Evolutionary conservation across 2,888 invertebrate genomes (phyloP), one percentile per base, ranked within the genome.

Genomic region (Scelioninae gen. 2): DNA sequence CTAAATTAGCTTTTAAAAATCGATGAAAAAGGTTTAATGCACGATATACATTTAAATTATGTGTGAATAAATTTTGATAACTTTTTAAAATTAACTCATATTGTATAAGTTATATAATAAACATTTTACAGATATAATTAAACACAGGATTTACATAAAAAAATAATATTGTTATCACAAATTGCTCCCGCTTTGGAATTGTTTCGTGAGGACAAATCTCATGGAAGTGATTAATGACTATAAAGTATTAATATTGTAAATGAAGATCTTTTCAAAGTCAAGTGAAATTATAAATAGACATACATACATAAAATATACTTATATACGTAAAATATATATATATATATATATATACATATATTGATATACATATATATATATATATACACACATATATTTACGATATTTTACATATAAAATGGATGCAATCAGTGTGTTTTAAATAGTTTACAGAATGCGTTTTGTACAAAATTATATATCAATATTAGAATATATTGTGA

Each of bases 161-260:
- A 28, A 1, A 10, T 2, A 10, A 28, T 28, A 10, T 35, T 35
- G 35, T 35, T 10, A 35, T 35, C 3, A n/a, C 28, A 28, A 10
- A 35, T 35, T 11, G 35, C n/a, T n/a, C 4, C 11, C n/a, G n/a
- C n/a, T 35, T n/a, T 35, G n/a, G n/a, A 4, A n/a, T 55, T 46
- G 10, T 45, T 64, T 39, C 35, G 46, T 22, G 19, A 15, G 35
- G 39, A 25, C 6, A 50, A 61, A 41, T 28, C n/a, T 9, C 43
- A 50, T 25, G 25, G 9, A 68, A 60, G 52, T 60, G 68, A 60
- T 60, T 52, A 2, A 11, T 15, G 41, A 48, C 52, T 61, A 25
- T 39, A 63, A 70, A 70, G 70, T 70, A 70, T 70, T 70, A 70
- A 50, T 31, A 1, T 19, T 39, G 46, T 13, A 45, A 46, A 45